Percentiles rank a stretch among this genome's conserved stretches.
These are phyloP conservation scores for Apamea monoglypha DNA, from an alignment of 2,888 invertebrate genomes.

Conservation along the genomic window DNA sequence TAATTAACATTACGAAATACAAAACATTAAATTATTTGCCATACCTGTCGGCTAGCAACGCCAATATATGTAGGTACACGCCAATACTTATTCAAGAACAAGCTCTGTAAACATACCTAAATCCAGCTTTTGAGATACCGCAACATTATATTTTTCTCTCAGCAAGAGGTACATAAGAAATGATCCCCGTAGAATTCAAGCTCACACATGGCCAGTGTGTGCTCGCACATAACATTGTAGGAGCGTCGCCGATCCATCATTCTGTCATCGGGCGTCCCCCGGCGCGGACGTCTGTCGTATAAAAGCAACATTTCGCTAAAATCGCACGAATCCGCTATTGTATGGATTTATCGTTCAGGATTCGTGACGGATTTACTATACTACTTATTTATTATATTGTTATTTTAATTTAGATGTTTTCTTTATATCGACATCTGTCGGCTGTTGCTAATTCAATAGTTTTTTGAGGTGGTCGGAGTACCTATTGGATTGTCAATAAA, in stretches of 20 bases:
- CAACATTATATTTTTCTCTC: neutral
- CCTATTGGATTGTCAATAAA: neutral
- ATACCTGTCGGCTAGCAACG: neutral
- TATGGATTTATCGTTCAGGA: slow-evolving; percentile 69
- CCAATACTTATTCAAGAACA: neutral
- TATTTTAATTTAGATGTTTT: slow-evolving; percentile 61
- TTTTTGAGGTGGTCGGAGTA: slow-evolving; percentile 12
- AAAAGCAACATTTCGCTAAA: slow-evolving; percentile 65
- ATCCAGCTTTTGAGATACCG: neutral
- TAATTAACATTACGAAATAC: no score
- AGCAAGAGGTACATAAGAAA: slow-evolving; percentile 33
- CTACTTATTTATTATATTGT: slow-evolving; percentile 57
- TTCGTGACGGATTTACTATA: slow-evolving; percentile 64
- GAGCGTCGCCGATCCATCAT: slow-evolving; percentile 76
- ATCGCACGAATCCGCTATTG: slow-evolving; percentile 68
- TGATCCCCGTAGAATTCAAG: slow-evolving; percentile 46
- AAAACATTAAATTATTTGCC: neutral
- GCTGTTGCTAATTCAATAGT: slow-evolving; percentile 15
- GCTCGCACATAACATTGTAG: slow-evolving; percentile 56
- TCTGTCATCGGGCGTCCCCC: slow-evolving; percentile 77
- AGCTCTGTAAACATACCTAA: neutral
- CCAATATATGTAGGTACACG: no score
- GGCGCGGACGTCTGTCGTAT: slow-evolving; percentile 67
- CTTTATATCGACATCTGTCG: slow-evolving; percentile 50
- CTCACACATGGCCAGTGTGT: slow-evolving; percentile 33